Evolutionary conservation across 2,797 vertebrate species (phyloP), one percentile per base, ranked within the genome.

Genomic region (Protosalanx chinensis): DNA sequence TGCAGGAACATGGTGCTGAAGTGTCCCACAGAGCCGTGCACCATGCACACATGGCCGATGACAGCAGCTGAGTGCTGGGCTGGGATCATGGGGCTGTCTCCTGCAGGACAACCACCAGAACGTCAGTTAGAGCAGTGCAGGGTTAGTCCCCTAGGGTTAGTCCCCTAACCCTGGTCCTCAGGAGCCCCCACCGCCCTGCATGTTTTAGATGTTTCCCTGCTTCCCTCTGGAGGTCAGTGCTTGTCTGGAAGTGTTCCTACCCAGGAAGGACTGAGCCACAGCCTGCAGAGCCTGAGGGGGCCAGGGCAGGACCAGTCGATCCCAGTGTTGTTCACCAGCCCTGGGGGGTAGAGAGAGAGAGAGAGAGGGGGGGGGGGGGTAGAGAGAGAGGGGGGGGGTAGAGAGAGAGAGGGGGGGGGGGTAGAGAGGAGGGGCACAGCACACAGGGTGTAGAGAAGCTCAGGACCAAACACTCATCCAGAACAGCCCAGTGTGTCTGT

Each of bases 281-380:
- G 96, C 96, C 12, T 91, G 88, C 76, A 99, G 88, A 1, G 98
- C 98, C 84, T 99, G 95, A 1, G 91, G 71, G 0, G 98, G 97
- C 98, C 97, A 99, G 1, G 96, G 95, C 80, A 95, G 90, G 87
- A 98, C 98, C 98, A 98, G 82, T 99, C 96, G 12, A 99, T 98
- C 2, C 96, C 95, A 18, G 98, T 98, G 83, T 97, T 98, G 81
- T 98, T 99, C 79, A 98, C 96, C 68, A 99, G 90, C 78, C 98
- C 98, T 98, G 79, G 76, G 23, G 1, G 23, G 23, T 27, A 27
- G 23, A 27, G 23, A 27, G n/a, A n/a, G n/a, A n/a, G n/a, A 27
- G 23, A 27, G 23, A 27, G 23, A 1, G 23, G 23, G 23, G 1
- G 23, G 23, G 23, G 23, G 23, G 1, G 23, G 23, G 23, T 27